phyloP scores from a whole-genome alignment of 2,888 invertebrate species.

The Zygaena filipendulae region DNA sequence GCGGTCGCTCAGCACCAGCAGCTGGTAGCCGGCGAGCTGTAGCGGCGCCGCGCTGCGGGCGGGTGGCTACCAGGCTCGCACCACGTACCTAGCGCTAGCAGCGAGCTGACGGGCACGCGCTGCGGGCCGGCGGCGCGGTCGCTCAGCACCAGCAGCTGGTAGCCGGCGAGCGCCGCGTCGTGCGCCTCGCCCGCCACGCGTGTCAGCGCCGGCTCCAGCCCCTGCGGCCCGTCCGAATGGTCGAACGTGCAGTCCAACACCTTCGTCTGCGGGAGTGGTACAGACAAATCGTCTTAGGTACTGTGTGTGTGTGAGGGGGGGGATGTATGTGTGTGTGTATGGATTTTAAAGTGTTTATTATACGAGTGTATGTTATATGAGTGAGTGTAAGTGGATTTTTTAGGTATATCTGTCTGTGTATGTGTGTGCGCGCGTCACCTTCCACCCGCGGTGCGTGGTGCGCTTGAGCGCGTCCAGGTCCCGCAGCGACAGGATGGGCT shows the following conservation, averaged over 20 bases:
- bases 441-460: conserved; percentile 90
- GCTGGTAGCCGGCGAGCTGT: conserved; percentile 81
- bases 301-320: neutral
- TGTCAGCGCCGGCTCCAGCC: conserved; percentile 83
- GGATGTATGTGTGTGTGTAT: neutral
- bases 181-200: conserved; percentile 84
- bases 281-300: neutral
- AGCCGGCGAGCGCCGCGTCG: conserved; percentile 79
- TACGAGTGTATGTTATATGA: too few relatives aligned
- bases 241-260: conserved; percentile 92
- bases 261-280: conserved; percentile 67
- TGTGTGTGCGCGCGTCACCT: too few relatives aligned
- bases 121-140: conserved; percentile 76
- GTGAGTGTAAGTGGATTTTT: too few relatives aligned
- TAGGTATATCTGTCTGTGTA: too few relatives aligned
- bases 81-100: conserved; percentile 77
- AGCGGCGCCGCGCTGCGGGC: conserved; percentile 84
- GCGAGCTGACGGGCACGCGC: conserved; percentile 80
- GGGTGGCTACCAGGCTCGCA: too few relatives aligned
- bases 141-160: conserved; percentile 88
- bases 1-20: conserved; percentile 89
- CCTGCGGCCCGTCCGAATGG: conserved; percentile 76
- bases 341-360: too few relatives aligned
- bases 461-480: conserved; percentile 90
- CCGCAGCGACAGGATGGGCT: conserved; percentile 92